Percentiles rank a stretch among this genome's conserved stretches.
These are phyloP conservation scores for Campoplex capitator DNA, from an alignment of 2,888 invertebrate species.

Conservation along the genomic window DNA sequence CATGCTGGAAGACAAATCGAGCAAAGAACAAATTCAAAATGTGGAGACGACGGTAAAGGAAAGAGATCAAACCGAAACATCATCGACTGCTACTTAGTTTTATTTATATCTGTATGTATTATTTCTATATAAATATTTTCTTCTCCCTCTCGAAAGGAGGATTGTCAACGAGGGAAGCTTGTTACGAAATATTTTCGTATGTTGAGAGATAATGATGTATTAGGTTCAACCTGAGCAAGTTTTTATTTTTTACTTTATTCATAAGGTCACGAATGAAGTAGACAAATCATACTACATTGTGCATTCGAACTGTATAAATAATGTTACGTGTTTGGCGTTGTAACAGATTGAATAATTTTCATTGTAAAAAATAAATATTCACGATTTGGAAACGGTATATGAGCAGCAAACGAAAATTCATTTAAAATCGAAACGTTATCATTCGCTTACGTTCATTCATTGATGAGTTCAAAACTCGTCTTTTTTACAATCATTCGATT, in stretches of 20 bases:
- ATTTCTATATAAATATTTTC: neutral
- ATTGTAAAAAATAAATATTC: conserved; percentile 51
- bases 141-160: neutral
- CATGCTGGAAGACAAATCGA: neutral
- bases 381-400: conserved; percentile 37
- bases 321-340: conserved; percentile 21
- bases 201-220: neutral
- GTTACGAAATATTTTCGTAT: conserved; percentile 17
- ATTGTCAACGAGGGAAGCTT: neutral
- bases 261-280: neutral
- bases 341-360: conserved; percentile 30
- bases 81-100: neutral
- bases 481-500: conserved; percentile 21
- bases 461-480: neutral
- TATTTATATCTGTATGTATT: neutral
- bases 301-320: conserved; percentile 45
- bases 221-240: neutral
- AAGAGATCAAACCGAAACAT: conserved; percentile 7
- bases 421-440: conserved; percentile 19
- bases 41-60: neutral
- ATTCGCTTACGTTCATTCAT: conserved; percentile 17
- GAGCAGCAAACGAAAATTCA: conserved; percentile 47
- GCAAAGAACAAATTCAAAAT: neutral
- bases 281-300: conserved; percentile 10
- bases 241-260: conserved; percentile 37